Base-by-base conservation (phyloP, 1,140 invertebrate genomes). In the Drosophila suzukii region DNA sequence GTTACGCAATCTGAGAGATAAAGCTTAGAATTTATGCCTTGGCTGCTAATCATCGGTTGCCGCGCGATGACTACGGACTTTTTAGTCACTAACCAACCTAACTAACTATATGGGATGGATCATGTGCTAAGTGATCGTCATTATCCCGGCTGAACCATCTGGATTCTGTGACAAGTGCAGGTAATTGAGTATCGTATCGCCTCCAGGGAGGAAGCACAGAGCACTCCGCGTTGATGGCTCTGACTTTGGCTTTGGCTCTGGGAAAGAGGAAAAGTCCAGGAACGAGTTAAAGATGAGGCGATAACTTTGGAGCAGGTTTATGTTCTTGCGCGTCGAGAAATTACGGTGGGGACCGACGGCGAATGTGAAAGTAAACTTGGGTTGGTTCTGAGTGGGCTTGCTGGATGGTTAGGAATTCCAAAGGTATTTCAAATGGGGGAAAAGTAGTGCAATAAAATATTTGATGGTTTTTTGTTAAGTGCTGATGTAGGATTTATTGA, bases 61-160 rank as follows among this genome's bases (percentile, higher is more conserved):
- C n/a, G 27, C 51, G 54, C 55, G 30, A 61, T 60, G 60, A 63
- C 60, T 59, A 6, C n/a, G 55, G 17, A 10, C 17, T 59, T 41
- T 59, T 32, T 17, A 60, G 60, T 30, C 13, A 27, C 27, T 10
- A 34, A 34, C 32, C 7, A 34, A 34, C 30, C 30, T 20, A 32
- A 20, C 43, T 46, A 32, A 32, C 63, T 41, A 65, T 47, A 50
- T 43, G 61, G 63, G n/a, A 67, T 66, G 36, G 61, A 66, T 51
- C 65, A 67, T 67, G 65, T 67, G 65, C 65, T 67, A 67, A 67
- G 65, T 53, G 61, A 66, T 51, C 65, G 44, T 67, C 65, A 67
- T 67, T 67, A 66, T 67, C 63, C 63, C 60, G 59, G 17, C 44
- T 41, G 13, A 66, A 47, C 44, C 36, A 66, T 15, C 65, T 67